A percentile compares a stretch with the other conserved stretches of the same genome.
These are phyloP conservation scores for Eutrigla gurnardus DNA, from an alignment of 2,797 vertebrate genomes.

Conservation along the genomic window DNA sequence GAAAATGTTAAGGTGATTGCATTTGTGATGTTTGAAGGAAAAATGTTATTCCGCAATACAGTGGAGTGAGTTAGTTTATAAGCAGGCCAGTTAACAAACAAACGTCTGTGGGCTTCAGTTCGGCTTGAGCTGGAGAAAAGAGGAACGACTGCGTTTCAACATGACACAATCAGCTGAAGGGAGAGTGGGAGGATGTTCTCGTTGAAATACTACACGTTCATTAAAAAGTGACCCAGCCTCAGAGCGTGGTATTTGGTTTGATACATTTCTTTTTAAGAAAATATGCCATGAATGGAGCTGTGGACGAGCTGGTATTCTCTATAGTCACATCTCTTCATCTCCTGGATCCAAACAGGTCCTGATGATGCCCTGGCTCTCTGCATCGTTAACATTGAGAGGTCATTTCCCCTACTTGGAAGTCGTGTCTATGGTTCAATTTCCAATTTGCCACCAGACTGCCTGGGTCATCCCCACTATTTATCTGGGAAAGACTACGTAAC, in stretches of 20 bases:
- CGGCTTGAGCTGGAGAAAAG: constrained; percentile 31
- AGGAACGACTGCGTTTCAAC: constrained; percentile 47
- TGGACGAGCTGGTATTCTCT: constrained; percentile 49
- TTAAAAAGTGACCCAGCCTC: constrained; percentile 58
- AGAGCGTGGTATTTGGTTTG: constrained; percentile 54
- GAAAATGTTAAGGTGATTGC: constrained; percentile 20
- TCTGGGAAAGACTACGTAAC: constrained; percentile 40
- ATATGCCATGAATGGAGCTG: constrained; percentile 55
- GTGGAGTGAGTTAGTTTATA: constrained; percentile 5
- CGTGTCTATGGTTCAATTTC: constrained; percentile 72
- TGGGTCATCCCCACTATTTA: constrained; percentile 64
- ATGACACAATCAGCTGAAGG: constrained; percentile 55
- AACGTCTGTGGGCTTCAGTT: constrained; percentile 48
- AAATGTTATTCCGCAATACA: constrained; percentile 37
- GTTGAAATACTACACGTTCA: constrained; percentile 66
- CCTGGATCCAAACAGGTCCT: constrained; percentile 48
- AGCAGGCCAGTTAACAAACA: constrained; percentile 42
- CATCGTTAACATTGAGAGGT: constrained; percentile 77
- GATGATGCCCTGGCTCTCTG: constrained; percentile 68
- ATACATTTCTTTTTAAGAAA: constrained; percentile 68
- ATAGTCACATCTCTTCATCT: constrained; percentile 47
- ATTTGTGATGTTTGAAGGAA: constrained; percentile 23
- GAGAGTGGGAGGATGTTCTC: constrained; percentile 62
- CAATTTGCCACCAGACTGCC: constrained; percentile 69
- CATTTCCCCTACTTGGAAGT: constrained; percentile 61